phyloP scores from a whole-genome alignment of 2,113 vertebrate species.

The Triplophysa siluroides region DNA sequence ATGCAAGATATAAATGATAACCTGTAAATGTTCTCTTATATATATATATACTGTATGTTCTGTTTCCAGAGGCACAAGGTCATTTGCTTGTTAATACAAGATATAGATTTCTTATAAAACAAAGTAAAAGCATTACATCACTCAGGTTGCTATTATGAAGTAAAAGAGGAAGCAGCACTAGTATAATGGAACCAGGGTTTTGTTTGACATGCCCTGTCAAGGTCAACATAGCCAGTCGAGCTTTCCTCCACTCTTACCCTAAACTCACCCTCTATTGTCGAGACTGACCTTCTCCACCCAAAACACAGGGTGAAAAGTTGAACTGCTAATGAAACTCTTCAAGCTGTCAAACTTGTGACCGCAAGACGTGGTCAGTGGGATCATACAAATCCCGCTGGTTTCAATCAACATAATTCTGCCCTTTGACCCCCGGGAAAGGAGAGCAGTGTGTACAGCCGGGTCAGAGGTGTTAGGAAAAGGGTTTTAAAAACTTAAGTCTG shows the following conservation, averaged over 20 bases:
- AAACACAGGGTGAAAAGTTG: conserved; percentile 55
- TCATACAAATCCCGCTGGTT: conserved; percentile 20
- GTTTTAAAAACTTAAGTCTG: neutral
- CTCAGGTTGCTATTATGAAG: conserved; percentile 38
- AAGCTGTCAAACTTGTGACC: conserved; percentile 31
- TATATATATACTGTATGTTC: neutral
- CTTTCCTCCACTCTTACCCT: conserved; percentile 15
- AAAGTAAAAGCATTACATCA: conserved; percentile 6
- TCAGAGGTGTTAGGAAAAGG: neutral
- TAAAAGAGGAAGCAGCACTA: conserved; percentile 39
- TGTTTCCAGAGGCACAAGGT: neutral
- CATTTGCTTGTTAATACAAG: neutral
- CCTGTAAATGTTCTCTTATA: too few relatives aligned
- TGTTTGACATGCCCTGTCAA: conserved; percentile 31
- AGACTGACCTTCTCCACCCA: conserved; percentile 57
- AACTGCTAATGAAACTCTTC: conserved; percentile 42
- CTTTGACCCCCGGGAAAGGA: neutral
- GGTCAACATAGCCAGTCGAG: neutral
- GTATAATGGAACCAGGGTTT: conserved; percentile 5
- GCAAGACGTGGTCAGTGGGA: conserved; percentile 22
- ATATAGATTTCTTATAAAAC: neutral
- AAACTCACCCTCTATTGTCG: conserved; percentile 55
- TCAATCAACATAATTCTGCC: conserved; percentile 23
- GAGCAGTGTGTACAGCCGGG: neutral
- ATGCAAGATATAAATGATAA: neutral